Conservation (phyloP, 2,113 vertebrate species). For the Dascyllus trimaculatus region DNA sequence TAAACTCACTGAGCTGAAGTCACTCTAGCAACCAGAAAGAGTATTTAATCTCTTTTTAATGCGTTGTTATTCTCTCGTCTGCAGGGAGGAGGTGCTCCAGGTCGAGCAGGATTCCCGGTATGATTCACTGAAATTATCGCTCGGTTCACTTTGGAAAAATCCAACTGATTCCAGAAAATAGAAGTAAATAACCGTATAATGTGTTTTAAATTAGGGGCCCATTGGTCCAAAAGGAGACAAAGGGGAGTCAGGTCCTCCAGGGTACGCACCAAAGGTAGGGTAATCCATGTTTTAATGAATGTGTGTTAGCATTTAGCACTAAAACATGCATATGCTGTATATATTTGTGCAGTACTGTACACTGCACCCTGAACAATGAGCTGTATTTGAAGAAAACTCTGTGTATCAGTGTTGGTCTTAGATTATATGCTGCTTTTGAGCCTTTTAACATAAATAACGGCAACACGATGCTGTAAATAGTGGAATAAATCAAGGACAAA, state of each 20-base stretch:
- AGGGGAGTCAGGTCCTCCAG: constrained; percentile 77
- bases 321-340: not conserved
- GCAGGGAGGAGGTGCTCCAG: constrained; percentile 66
- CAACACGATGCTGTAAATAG: too few relatives aligned
- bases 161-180: not conserved
- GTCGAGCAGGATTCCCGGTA: constrained; percentile 80
- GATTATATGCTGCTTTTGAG: too few relatives aligned
- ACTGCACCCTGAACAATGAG: too few relatives aligned
- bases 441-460: too few relatives aligned
- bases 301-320: not conserved
- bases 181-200: not conserved
- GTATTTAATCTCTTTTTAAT: not conserved
- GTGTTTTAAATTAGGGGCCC: constrained; percentile 71
- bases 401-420: too few relatives aligned
- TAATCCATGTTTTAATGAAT: not conserved
- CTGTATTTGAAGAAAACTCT: not conserved
- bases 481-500: too few relatives aligned
- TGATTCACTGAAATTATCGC: constrained; percentile 10
- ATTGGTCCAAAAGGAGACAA: constrained; percentile 81
- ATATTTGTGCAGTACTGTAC: too few relatives aligned
- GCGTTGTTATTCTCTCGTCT: not conserved
- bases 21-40: not conserved
- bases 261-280: constrained; percentile 77
- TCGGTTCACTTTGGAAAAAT: not conserved
- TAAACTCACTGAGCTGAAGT: constrained; percentile 10